Evolutionary conservation across 1,140 invertebrate species (phyloP), one percentile per base, ranked within the genome.

Genomic region (Sarcophaga bullata): DNA sequence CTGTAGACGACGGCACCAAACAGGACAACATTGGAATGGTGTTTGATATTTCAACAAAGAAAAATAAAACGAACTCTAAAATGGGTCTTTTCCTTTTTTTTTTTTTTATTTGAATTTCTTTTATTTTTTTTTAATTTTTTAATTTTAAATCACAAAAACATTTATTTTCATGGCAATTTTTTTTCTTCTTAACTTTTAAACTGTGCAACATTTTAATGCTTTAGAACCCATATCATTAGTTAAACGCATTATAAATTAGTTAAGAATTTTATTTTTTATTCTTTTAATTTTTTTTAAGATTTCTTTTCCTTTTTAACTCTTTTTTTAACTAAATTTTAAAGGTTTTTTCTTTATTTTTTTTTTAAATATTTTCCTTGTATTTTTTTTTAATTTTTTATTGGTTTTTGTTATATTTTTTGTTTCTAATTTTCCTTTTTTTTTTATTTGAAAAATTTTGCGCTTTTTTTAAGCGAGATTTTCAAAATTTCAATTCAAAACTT

Each of bases 1-100:
- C 85, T 78, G 75, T 78, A 85, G 88, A 87, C 86, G 88, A 87
- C 85, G 87, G 89, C 86, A 88, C 84, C 88, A 90, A 84, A 86
- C 89, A 90, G 85, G 89, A 89, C 89, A 90, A 90, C 89, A 90
- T 90, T 90, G 89, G 89, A 90, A 90, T 90, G 87, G 85, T 87
- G 86, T 84, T 76, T 81, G 54, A 25, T 25, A 68, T 68, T 19
- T 68, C 17, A 8, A 68, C 7, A 68, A 58, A n/a, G 11, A n/a
- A 37, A 37, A 37, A 11, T 3, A 11, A n/a, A n/a, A 11, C 13
- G 25, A 11, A 75, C 19, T 75, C 25, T 37, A 37, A 37, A 37
- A 2, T 1, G 13, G 13, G n/a, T n/a, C n/a, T n/a, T n/a, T n/a
- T n/a, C n/a, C n/a, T n/a, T n/a, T n/a, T n/a, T n/a, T n/a, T n/a